Percentiles rank a stretch among this genome's conserved stretches.
Evolutionary conservation across 2,797 vertebrate genomes (phyloP).

Genomic region (Ibycter americanus): DNA sequence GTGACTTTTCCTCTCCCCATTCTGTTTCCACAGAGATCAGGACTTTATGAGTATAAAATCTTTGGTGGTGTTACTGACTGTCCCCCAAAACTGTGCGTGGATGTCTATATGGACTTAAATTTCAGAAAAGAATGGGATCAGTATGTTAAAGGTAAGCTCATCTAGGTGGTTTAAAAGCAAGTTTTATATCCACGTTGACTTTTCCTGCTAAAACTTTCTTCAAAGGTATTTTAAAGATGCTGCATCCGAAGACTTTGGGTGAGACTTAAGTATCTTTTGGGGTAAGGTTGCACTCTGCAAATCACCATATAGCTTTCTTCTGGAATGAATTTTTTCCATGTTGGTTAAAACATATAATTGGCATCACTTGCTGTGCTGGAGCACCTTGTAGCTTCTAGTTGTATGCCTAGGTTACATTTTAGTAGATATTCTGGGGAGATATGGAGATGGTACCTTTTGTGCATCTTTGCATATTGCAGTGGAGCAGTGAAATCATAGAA

Average conservation of each 20-base stretch:
- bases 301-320: background rate
- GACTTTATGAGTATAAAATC: conserved; percentile 91
- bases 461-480: background rate
- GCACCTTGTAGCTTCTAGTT: background rate
- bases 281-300: background rate
- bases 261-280: background rate
- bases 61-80: conserved; percentile 81
- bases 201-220: background rate
- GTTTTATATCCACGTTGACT: background rate
- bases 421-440: background rate
- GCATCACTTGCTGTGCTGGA: background rate
- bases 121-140: conserved; percentile 91
- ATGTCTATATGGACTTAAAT: conserved; percentile 91
- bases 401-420: background rate
- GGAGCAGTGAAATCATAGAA: background rate
- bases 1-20: conserved; percentile 45
- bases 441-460: background rate
- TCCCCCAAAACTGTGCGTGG: conserved; percentile 78
- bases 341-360: background rate
- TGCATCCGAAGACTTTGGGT: background rate
- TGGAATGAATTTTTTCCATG: background rate
- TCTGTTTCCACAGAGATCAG: conserved; percentile 79
- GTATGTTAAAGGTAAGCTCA: conserved; percentile 87
- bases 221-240: background rate
- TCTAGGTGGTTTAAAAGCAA: background rate